Evolutionary conservation across 2,888 invertebrate genomes (phyloP), one percentile per base, ranked within the genome.

Genomic region (Tetranychus piercei): DNA sequence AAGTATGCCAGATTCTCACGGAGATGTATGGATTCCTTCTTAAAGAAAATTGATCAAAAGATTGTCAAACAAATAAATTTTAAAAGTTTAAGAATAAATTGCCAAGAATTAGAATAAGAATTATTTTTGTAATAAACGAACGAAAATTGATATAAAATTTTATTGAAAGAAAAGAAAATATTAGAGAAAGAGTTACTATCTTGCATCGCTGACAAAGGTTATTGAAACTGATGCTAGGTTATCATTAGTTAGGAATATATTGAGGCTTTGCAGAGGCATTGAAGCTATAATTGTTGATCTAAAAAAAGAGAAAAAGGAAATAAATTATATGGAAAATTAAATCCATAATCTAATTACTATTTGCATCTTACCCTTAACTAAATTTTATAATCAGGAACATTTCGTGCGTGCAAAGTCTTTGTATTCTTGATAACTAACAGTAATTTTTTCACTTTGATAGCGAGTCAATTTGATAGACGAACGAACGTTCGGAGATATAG

Each of bases 371-470:
- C 15, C 9, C 6, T 55, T 55, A 15, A 15, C 55, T 55, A 55
- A 15, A 15, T 55, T 55, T 2, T 0, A 3, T 6, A 15, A 55
- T 15, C 11, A 55, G 9, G 20, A 69, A 69, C 69, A 69, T 22
- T 23, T 20, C 9, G 20, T 22, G 11, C 69, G 69, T 6, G 34
- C 34, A 22, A 20, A 20, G 34, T 80, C 79, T 75, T 80, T 85
- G 83, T 92, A 93, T 79, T 92, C 81, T 81, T 88, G 88, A 86
- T 93, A 94, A 78, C 88, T 87, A 80, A 91, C 91, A 70, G 91
- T 91, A 77, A 95, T 88, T 85, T 94, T 94, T 84, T 95, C 95
- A 80, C 94, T 94, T 83, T 94, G 94, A 84, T 97, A 97, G 80
- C 95, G 90, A 74, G 94, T 95, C 80, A 97, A 86, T 84, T 93